Base-by-base conservation (phyloP, 2,797 vertebrate genomes). In the Onychomys torridus region DNA sequence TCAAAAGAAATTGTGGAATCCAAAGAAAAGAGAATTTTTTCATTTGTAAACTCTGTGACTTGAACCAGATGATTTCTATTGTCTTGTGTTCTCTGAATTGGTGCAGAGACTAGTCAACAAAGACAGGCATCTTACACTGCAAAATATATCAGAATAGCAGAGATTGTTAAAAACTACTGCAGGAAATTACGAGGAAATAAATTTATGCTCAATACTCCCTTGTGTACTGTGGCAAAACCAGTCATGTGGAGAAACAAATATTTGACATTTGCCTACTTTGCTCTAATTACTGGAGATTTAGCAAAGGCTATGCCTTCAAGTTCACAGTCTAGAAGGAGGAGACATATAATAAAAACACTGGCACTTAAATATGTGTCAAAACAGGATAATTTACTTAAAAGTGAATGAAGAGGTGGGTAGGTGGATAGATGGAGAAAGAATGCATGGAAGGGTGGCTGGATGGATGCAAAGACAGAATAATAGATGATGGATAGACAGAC, bases 41-140 rank as follows among this genome's bases (percentile, higher is more conserved):
- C 73, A 85, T 82, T 96, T 95, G 32, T 76, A 76, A 94, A 84
- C 90, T 92, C 32, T 86, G 67, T 57, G 27, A 55, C 8, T 78
- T 90, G 67, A 23, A 76, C 59, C 73, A 92, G 46, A 52, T 93
- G 27, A 79, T 69, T 71, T 87, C 78, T 76, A 63, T 25, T 23
- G 6, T 73, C 96, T 86, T 95, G 11, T 89, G 2, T 67, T 92
- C 86, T 90, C 40, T 93, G 34, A 92, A 77, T 87, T 92, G 78
- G 91, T 91, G 0, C n/a, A 57, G 46, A 90, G 4, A 57, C 4
- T 79, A 90, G 8, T 91, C 71, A 95, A 81, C 34, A 89, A 84
- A 96, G 40, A 75, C 88, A 75, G 27, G 52, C 16, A 46, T 90
- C 10, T 90, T 92, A 46, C 0, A 27, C 34, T 93, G n/a, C 52